These are phyloP conservation scores for Augochlorella aurata DNA, from an alignment of 2,888 invertebrate genomes.

Conservation along the genomic window DNA sequence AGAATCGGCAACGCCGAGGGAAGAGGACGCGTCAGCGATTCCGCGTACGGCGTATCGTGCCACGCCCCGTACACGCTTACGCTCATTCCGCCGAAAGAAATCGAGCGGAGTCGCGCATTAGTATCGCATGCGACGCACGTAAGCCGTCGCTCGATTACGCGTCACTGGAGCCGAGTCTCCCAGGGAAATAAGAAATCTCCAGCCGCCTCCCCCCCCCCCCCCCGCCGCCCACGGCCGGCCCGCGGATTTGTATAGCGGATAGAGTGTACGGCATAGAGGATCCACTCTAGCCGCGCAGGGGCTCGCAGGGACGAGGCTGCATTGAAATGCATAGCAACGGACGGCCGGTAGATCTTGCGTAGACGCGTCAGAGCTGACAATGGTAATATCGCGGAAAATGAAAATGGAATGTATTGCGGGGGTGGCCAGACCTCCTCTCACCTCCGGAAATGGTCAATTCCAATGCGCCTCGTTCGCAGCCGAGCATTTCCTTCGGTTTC, in stretches of 20 bases:
- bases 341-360: conserved; percentile 46
- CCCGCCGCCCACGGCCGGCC: neutral
- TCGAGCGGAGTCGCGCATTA: conserved; percentile 42
- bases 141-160: conserved; percentile 60
- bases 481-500: neutral
- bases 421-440: too few species aligned
- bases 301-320: neutral
- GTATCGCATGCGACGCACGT: conserved; percentile 58
- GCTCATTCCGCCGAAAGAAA: conserved; percentile 42
- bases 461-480: too few species aligned
- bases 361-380: conserved; percentile 44
- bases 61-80: conserved; percentile 16
- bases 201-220: neutral
- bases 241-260: conserved; percentile 51
- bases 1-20: neutral
- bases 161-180: conserved; percentile 44
- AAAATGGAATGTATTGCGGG: conserved; percentile 44
- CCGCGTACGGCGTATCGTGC: neutral
- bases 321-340: conserved; percentile 57
- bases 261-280: too few species aligned
- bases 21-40: conserved; percentile 3
- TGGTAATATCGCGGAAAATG: conserved; percentile 59
- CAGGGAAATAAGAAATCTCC: conserved; percentile 65
- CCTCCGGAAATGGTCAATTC: neutral
- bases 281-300: too few species aligned